Base-by-base conservation (phyloP, 2,113 vertebrate genomes). In the Nestor notabilis region DNA sequence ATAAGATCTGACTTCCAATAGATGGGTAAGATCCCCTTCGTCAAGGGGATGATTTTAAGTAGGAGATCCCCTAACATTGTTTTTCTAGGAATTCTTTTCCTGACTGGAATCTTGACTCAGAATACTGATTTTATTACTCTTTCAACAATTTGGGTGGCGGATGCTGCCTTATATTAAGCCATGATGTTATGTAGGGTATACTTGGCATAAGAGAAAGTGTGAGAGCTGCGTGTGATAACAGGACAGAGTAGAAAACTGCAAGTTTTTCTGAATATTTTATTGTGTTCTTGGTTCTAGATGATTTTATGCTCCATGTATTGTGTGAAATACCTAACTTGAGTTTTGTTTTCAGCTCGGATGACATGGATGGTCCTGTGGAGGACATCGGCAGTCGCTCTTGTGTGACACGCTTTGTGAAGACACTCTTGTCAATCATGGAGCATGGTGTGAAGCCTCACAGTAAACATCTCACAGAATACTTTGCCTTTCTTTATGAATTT, bases 381-480 rank as follows among this genome's bases (percentile, higher is more conserved):
- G 99, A 99, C 97, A 99, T 99, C 17, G 99, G 99, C 35, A 99
- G 99, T 87, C 99, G 99, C 41, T 99, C 99, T 5, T 99, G 99
- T 53, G 99, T 99, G 46, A 99, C 99, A 2, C 99, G 99, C 96
- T 99, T 99, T 44, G 99, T 99, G 27, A 99, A 99, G 97, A 99
- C 99, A 0, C 98, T 99, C 55, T 96, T 99, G 97, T 99, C 99
- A 78, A 99, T 99, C 97, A 99, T 99, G 99, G 99, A 99, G 95
- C 99, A 99, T 37, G 99, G 99, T 7, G 99, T 99, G 47, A 99
- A 99, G 80, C 99, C 99, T 33, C 99, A 99, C 98, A 99, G 99
- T 98, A 99, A 99, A 96, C 99, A 99, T 97, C 99, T 99, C 96
- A 99, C 99, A 0, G 99, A 99, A 55, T 99, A 99, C 97, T 99